Percentiles rank a stretch among this genome's conserved stretches.
These are phyloP conservation scores for Sisor rabdophorus DNA, from an alignment of 2,113 vertebrate genomes.

Conservation along the genomic window DNA sequence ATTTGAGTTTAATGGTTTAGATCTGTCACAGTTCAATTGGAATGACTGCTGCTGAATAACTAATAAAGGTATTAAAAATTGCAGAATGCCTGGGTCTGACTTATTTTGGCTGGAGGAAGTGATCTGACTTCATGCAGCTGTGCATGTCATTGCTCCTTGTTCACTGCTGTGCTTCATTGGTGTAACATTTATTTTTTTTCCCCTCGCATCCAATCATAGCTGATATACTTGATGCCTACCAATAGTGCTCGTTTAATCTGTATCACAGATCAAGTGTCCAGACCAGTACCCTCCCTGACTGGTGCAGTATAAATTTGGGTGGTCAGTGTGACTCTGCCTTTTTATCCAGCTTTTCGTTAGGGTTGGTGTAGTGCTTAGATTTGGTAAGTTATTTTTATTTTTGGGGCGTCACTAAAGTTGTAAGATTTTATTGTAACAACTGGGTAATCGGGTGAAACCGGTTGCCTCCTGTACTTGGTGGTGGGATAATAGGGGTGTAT, in stretches of 20 bases:
- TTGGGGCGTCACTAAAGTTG: too few species aligned
- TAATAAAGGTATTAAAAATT: slow-evolving; percentile 71
- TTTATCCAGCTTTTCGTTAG: slow-evolving; percentile 59
- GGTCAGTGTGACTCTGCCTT: slow-evolving; percentile 55
- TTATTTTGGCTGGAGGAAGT: neutral
- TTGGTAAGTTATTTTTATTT: slow-evolving; percentile 42
- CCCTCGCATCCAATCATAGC: slow-evolving; percentile 53
- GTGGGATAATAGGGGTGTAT: too few species aligned
- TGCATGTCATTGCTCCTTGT: slow-evolving; percentile 39
- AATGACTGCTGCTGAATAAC: slow-evolving; percentile 73
- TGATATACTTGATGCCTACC: slow-evolving; percentile 45
- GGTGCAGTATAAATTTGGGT: slow-evolving; percentile 63
- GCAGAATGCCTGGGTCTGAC: slow-evolving; percentile 31
- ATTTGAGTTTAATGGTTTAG: slow-evolving; percentile 71
- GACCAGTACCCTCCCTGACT: slow-evolving; percentile 41
- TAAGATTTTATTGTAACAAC: too few species aligned
- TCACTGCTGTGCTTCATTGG: slow-evolving; percentile 7
- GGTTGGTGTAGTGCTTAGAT: slow-evolving; percentile 1
- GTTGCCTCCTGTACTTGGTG: too few species aligned
- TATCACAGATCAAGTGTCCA: slow-evolving; percentile 36
- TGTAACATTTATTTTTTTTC: neutral
- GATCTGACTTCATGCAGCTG: slow-evolving; percentile 51
- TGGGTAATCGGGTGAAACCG: too few species aligned
- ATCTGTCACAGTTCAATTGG: slow-evolving; percentile 69
- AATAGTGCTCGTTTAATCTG: slow-evolving; percentile 57